These are phyloP conservation scores for Drosophila buzzatii DNA, from an alignment of 2,888 invertebrate species.

Conservation along the genomic window DNA sequence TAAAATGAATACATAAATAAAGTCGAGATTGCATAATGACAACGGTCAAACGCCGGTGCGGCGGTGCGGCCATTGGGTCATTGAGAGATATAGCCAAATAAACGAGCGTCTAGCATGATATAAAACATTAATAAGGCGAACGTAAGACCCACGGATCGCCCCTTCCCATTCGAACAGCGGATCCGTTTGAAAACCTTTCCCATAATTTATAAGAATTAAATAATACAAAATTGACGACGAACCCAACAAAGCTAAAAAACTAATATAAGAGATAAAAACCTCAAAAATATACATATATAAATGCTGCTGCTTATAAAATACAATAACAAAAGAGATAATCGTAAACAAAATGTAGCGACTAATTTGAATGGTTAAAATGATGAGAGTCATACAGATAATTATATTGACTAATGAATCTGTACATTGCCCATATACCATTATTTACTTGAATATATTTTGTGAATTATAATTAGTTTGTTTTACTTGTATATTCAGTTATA, in stretches of 20 bases:
- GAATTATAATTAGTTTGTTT: conserved; percentile 1
- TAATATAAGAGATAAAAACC: conserved; percentile 12
- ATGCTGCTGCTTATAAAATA: conserved; percentile 15
- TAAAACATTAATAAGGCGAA: conserved; percentile 54
- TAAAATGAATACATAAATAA: conserved; percentile 42
- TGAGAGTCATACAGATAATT: conserved; percentile 28
- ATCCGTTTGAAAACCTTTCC: conserved; percentile 22
- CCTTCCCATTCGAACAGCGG: background rate
- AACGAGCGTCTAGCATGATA: conserved; percentile 76
- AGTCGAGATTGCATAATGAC: conserved; percentile 52
- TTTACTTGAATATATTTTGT: background rate
- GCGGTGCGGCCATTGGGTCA: conserved; percentile 47
- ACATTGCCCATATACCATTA: background rate
- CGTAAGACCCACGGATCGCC: conserved; percentile 6
- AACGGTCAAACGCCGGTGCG: conserved; percentile 43
- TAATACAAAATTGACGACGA: conserved; percentile 35
- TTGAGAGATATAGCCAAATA: conserved; percentile 52
- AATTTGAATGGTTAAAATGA: conserved; percentile 27
- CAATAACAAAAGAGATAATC: conserved; percentile 10
- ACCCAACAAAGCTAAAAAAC: conserved; percentile 13
- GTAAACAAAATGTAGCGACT: conserved; percentile 31
- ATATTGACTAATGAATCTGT: conserved; percentile 31
- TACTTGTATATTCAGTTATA: background rate
- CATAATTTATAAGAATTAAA: conserved; percentile 56
- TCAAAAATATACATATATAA: conserved; percentile 7